Evolutionary conservation across 1,140 invertebrate species (phyloP).

Genomic region (Pseudomyrmex gracilis): DNA sequence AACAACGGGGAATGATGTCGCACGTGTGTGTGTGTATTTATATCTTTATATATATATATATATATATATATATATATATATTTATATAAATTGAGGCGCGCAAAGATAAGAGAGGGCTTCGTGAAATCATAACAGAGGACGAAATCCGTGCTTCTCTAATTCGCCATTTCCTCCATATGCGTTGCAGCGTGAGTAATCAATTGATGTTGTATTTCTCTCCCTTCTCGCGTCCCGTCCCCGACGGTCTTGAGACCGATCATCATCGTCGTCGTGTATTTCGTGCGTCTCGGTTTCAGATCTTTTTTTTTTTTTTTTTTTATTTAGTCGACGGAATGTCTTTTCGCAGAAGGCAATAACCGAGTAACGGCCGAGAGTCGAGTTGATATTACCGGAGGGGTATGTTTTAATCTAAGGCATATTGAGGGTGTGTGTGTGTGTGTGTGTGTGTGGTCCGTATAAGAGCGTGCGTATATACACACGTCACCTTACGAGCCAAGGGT

Average conservation of each 20-base stretch:
- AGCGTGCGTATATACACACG: constrained; percentile 44
- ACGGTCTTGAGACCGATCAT: not conserved
- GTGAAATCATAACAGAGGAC: too few relatives aligned
- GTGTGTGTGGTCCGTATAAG: constrained; percentile 21
- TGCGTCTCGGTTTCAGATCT: constrained; percentile 60
- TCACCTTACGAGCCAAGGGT: constrained; percentile 59
- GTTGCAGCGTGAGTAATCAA: constrained; percentile 32
- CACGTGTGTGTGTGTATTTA: not conserved
- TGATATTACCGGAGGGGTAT: constrained; percentile 66
- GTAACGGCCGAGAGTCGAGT: constrained; percentile 54
- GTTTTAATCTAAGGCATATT: constrained; percentile 72
- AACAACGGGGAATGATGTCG: not conserved
- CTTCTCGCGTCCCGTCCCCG: too few relatives aligned
- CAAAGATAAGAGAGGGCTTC: too few relatives aligned
- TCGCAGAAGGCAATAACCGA: constrained; percentile 55
- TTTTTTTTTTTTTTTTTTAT: constrained; percentile 68
- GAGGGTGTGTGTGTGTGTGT: not conserved
- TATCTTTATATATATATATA: too few relatives aligned
- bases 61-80: too few relatives aligned
- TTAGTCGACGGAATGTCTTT: constrained; percentile 37
- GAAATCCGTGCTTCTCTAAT: not conserved
- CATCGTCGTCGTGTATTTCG: not conserved
- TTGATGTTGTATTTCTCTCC: not conserved
- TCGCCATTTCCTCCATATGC: constrained; percentile 7
- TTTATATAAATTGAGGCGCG: too few relatives aligned